Conservation (phyloP, 23 tunicate species). For the Pegea sp. region DNA sequence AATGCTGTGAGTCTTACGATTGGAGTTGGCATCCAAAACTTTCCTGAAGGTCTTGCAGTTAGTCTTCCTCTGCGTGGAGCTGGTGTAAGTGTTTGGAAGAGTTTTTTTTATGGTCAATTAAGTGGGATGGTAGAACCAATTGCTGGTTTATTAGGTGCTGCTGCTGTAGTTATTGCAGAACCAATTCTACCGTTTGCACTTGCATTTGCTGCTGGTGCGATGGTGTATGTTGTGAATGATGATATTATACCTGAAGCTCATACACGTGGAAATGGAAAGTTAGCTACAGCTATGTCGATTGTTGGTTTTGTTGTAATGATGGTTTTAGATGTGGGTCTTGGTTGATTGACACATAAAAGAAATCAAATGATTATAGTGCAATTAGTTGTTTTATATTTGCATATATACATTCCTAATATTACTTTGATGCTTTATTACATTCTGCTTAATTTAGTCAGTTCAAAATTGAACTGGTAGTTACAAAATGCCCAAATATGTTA, state of each 20-base stretch:
- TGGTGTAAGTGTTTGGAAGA: slow-evolving; percentile 56
- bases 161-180: slow-evolving; percentile 47
- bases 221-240: slow-evolving; percentile 84
- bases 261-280: slow-evolving; percentile 62
- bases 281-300: slow-evolving; percentile 64
- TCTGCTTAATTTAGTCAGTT: too few species aligned
- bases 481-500: too few species aligned
- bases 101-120: slow-evolving; percentile 90
- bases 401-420: too few species aligned
- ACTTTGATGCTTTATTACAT: too few species aligned
- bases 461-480: too few species aligned
- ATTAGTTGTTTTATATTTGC: too few species aligned
- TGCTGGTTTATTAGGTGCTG: slow-evolving; percentile 78
- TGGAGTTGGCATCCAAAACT: slow-evolving; percentile 93
- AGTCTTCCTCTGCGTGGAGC: slow-evolving; percentile 85
- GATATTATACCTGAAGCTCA: slow-evolving; percentile 97
- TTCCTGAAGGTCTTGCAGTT: slow-evolving; percentile 97
- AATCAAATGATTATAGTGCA: too few species aligned
- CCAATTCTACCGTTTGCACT: slow-evolving; percentile 81
- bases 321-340: slow-evolving; percentile 80
- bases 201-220: slow-evolving; percentile 92
- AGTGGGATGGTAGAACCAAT: slow-evolving; percentile 99
- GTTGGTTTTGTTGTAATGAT: slow-evolving; percentile 97
- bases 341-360: too few species aligned
- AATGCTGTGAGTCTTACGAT: slow-evolving; percentile 70